phyloP scores from a whole-genome alignment of 2,113 vertebrate genomes.

The Limnothrissa miodon region DNA sequence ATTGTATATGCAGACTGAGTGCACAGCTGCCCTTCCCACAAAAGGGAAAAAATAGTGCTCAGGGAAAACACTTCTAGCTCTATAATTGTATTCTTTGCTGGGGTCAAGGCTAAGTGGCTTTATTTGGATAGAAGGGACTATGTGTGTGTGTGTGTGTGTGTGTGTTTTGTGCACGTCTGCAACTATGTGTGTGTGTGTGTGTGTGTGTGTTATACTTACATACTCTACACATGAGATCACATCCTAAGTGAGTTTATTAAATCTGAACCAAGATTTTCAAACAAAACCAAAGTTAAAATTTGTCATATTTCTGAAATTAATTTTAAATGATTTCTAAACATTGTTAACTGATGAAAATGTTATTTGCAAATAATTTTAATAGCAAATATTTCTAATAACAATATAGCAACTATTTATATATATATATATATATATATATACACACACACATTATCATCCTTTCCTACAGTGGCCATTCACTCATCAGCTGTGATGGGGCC shows the following conservation, averaged over 20 bases:
- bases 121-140: background rate
- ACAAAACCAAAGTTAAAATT: too few species aligned
- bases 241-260: too few species aligned
- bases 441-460: too few species aligned
- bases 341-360: too few species aligned
- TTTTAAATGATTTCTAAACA: too few species aligned
- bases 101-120: background rate
- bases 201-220: slow-evolving; percentile 33
- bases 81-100: background rate
- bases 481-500: slow-evolving; percentile 10
- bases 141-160: slow-evolving; percentile 11
- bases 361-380: too few species aligned
- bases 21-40: background rate
- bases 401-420: too few species aligned
- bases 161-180: slow-evolving; percentile 2
- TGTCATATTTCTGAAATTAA: too few species aligned
- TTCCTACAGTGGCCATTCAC: slow-evolving; percentile 20
- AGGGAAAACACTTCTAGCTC: background rate
- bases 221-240: too few species aligned
- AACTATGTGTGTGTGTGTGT: background rate
- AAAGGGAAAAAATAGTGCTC: background rate
- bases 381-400: too few species aligned
- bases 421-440: too few species aligned
- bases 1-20: background rate
- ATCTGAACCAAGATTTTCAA: too few species aligned